Conservation (phyloP, 2,113 vertebrate genomes). For the Synchiropus splendidus region DNA sequence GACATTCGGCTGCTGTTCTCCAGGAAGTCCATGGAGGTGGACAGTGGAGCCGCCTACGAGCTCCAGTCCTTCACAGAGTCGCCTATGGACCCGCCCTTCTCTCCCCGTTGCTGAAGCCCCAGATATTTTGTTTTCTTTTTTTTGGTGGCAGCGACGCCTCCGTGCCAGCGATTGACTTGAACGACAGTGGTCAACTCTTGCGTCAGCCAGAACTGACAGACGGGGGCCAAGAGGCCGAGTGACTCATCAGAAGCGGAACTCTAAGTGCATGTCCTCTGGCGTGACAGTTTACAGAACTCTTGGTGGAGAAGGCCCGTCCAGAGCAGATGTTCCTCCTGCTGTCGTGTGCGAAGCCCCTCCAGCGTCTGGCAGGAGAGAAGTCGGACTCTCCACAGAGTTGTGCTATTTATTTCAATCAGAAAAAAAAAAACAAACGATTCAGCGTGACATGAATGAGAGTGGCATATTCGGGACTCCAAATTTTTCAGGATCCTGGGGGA, state of each 20-base stretch:
- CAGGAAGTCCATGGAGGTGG: slow-evolving; percentile 99
- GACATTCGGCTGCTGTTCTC: slow-evolving; percentile 97
- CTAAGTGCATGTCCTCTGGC: slow-evolving; percentile 14
- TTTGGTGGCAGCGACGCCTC: slow-evolving; percentile 14
- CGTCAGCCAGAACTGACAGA: slow-evolving; percentile 20
- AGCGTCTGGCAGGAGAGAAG: slow-evolving; percentile 38
- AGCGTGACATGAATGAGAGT: slow-evolving; percentile 10
- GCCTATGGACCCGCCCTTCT: slow-evolving; percentile 90
- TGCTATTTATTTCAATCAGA: slow-evolving; percentile 20
- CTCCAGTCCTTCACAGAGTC: slow-evolving; percentile 96
- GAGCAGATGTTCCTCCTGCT: too few relatives aligned
- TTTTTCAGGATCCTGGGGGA: too few relatives aligned
- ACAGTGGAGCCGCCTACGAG: slow-evolving; percentile 97
- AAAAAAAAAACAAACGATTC: slow-evolving; percentile 5
- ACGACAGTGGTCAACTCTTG: slow-evolving; percentile 1
- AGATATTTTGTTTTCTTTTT: background rate
- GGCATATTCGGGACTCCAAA: slow-evolving; percentile 5
- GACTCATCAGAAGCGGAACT: slow-evolving; percentile 23
- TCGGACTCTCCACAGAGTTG: too few relatives aligned
- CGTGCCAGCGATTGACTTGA: slow-evolving; percentile 33
- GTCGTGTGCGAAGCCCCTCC: slow-evolving; percentile 11
- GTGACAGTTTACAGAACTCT: too few relatives aligned
- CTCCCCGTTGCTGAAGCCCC: slow-evolving; percentile 79
- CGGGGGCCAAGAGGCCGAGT: slow-evolving; percentile 12
- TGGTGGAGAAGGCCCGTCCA: too few relatives aligned